Base-by-base conservation (phyloP, 64 coral and sea anemone genomes). In the Montipora capricornis region DNA sequence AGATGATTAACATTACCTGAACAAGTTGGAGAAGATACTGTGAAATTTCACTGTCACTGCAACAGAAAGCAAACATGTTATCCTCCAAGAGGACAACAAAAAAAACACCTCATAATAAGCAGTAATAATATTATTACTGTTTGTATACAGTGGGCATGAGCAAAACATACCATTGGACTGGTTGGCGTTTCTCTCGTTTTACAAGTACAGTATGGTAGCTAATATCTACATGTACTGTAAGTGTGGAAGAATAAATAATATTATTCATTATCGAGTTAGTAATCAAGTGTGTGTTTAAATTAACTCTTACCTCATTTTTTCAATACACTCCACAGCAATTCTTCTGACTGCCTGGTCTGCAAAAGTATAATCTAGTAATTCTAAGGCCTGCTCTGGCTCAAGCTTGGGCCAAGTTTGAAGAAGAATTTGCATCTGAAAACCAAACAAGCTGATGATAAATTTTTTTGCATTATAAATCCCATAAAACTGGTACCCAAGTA, bases 371-470 rank as follows among this genome's bases (percentile, higher is more conserved):
- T 99, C 98, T 22, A 99, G 73, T n/a, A 99, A 68, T 83, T 99
- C 98, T 61, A 99, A 62, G 13, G 98, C 98, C 53, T 92, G 92
- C 73, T 99, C 98, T 68, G 98, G 95, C 1, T 91, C 84, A 15
- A 99, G 84, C 55, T 84, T 80, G 1, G 91, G 92, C 98, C 98
- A 99, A 2, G 91, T 94, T 68, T 90, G 95, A 78, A 99, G 92
- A 8, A 99, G 92, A 64, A 94, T 91, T 92, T 99, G 98, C 98
- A 99, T 99, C 98, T 99, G 70, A 11, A 90, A 89, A 79, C 10
- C 15, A 74, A 59, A 55, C 19, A 22, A 8, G 49, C 44, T 53
- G 11, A 58, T 5, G 16, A 8, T 53, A 57, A n/a, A 8, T 0
- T 37, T 37, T 37, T 37, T 37, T 37, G 37, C 37, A 37, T 37